These are phyloP conservation scores for Dromius quadrimaculatus DNA, from an alignment of 2,888 invertebrate species.

Conservation along the genomic window DNA sequence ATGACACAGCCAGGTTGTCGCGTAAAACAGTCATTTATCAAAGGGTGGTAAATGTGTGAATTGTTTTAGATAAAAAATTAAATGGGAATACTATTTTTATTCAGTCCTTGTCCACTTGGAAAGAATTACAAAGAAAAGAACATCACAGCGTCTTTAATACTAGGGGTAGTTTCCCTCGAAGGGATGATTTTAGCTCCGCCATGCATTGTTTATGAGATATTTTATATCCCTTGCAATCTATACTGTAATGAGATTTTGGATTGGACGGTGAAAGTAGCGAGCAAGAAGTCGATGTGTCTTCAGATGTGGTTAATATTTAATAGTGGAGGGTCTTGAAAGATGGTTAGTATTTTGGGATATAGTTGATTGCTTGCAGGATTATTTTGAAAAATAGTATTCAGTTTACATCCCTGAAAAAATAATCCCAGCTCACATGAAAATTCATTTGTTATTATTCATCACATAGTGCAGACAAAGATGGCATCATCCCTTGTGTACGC, in stretches of 20 bases:
- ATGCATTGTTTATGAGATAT: constrained; percentile 51
- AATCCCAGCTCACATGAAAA: constrained; percentile 18
- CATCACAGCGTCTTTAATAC: not conserved
- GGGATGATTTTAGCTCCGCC: constrained; percentile 11
- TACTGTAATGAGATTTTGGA: constrained; percentile 46
- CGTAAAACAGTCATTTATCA: not conserved
- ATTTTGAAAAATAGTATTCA: constrained; percentile 15
- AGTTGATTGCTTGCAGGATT: constrained; percentile 10
- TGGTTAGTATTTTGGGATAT: not conserved
- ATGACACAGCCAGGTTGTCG: not conserved
- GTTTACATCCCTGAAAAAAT: too few relatives aligned
- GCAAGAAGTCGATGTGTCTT: constrained; percentile 22
- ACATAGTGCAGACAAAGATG: not conserved
- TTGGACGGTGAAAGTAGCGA: constrained; percentile 25
- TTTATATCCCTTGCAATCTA: constrained; percentile 48
- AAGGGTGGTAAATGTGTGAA: constrained; percentile 1
- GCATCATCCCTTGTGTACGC: not conserved
- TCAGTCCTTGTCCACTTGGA: too few relatives aligned
- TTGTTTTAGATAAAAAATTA: constrained; percentile 5
- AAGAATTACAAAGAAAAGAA: too few relatives aligned
- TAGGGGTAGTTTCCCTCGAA: constrained; percentile 12
- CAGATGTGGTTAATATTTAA: constrained; percentile 23
- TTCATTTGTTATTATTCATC: constrained; percentile 35
- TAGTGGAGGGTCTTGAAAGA: not conserved
- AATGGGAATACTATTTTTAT: too few relatives aligned